Conservation (phyloP, 2,888 invertebrate species). For the Mesoligia furuncula region DNA sequence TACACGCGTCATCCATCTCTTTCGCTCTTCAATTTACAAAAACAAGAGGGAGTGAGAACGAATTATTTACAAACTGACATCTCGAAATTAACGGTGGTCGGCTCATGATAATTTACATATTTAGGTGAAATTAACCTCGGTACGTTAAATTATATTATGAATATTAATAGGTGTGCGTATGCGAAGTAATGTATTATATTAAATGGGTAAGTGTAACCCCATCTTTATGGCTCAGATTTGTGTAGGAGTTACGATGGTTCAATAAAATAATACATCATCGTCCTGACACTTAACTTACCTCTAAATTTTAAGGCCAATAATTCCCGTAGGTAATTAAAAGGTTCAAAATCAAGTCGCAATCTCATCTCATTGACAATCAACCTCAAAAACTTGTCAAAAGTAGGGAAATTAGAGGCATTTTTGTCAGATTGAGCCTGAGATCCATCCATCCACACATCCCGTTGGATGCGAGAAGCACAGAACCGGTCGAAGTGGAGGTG, state of each 20-base stretch:
- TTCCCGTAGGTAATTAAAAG: too few species aligned
- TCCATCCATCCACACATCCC: too few species aligned
- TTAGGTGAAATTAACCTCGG: slow-evolving; percentile 91
- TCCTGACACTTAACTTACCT: background rate
- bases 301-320: background rate
- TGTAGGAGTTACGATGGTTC: slow-evolving; percentile 31
- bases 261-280: slow-evolving; percentile 19
- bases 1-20: slow-evolving; percentile 80
- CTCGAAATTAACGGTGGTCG: slow-evolving; percentile 90
- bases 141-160: slow-evolving; percentile 90
- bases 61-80: slow-evolving; percentile 89
- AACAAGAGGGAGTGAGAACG: slow-evolving; percentile 72
- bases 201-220: slow-evolving; percentile 77
- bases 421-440: too few species aligned
- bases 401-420: too few species aligned
- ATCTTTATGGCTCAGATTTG: slow-evolving; percentile 85
- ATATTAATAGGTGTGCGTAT: slow-evolving; percentile 88
- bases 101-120: slow-evolving; percentile 91
- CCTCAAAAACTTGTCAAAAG: too few species aligned
- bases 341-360: too few species aligned
- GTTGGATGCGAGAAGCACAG: too few species aligned
- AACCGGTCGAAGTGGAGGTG: too few species aligned
- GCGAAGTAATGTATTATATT: slow-evolving; percentile 80
- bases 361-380: too few species aligned
- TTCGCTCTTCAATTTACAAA: slow-evolving; percentile 64